phyloP scores from a whole-genome alignment of 2,888 invertebrate genomes.

The Congeria kusceri region DNA sequence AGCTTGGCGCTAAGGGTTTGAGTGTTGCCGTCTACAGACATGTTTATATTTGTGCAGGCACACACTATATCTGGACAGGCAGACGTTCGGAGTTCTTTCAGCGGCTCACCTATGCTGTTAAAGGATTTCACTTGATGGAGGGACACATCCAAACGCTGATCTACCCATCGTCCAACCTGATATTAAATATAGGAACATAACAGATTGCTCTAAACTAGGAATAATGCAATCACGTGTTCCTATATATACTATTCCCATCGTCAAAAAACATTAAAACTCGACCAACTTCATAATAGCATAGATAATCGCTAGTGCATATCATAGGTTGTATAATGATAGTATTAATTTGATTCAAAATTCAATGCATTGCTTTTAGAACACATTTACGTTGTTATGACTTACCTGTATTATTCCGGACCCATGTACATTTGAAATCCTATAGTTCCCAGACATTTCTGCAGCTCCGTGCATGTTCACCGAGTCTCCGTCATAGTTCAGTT shows the following conservation, averaged over 20 bases:
- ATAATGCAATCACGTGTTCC: background rate
- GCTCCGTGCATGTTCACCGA: conserved; percentile 20
- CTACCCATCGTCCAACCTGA: conserved; percentile 69
- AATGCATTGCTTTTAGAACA: no score
- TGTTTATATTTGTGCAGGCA: conserved; percentile 62
- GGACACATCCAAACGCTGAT: conserved; percentile 50
- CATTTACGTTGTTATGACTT: conserved; percentile 21
- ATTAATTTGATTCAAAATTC: no score
- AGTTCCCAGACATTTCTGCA: conserved; percentile 33
- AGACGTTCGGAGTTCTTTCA: conserved; percentile 35
- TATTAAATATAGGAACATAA: background rate
- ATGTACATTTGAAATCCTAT: conserved; percentile 58
- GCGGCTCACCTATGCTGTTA: conserved; percentile 48
- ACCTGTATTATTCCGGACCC: conserved; percentile 57
- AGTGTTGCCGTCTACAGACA: conserved; percentile 21
- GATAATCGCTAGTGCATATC: no score
- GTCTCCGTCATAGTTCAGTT: conserved; percentile 54
- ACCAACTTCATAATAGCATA: no score
- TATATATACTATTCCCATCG: background rate
- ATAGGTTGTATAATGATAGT: background rate
- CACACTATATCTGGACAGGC: conserved; percentile 57
- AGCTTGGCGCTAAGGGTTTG: conserved; percentile 15
- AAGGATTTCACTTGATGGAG: conserved; percentile 55
- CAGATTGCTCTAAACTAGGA: no score
- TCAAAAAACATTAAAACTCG: background rate